Evolutionary conservation across 2,888 invertebrate genomes (phyloP).

Genomic region (Drosophila nr. perissopoda): DNA sequence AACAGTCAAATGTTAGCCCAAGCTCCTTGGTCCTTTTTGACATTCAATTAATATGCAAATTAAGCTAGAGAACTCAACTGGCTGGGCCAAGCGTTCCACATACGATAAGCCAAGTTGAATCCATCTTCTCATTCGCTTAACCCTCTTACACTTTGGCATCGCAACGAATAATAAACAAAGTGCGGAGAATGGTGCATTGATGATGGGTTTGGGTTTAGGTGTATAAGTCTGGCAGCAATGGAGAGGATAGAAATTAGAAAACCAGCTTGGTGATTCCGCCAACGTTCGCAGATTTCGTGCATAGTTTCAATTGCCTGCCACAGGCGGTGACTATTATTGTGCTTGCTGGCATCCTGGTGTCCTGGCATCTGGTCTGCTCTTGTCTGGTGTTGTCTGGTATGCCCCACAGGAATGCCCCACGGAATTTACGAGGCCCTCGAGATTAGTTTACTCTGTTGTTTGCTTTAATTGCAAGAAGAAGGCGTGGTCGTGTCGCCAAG

Average conservation of each 20-base stretch:
- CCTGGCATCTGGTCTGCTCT: slow-evolving; percentile 18
- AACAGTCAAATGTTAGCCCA: slow-evolving; percentile 33
- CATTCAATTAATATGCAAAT: slow-evolving; percentile 81
- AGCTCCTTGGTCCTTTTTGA: slow-evolving; percentile 62
- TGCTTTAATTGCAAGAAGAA: slow-evolving; percentile 72
- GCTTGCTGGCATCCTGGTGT: slow-evolving; percentile 17
- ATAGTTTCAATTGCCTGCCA: slow-evolving; percentile 70
- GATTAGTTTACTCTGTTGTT: slow-evolving; percentile 75
- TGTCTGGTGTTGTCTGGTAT: slow-evolving; percentile 7
- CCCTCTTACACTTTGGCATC: slow-evolving; percentile 48
- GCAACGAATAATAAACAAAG: slow-evolving; percentile 51
- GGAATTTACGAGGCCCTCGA: slow-evolving; percentile 78
- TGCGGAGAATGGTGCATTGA: slow-evolving; percentile 10
- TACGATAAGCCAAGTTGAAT: slow-evolving; percentile 58
- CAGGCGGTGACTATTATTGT: slow-evolving; percentile 37
- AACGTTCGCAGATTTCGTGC: slow-evolving; percentile 72
- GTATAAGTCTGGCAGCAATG: neutral
- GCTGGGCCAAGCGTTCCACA: slow-evolving; percentile 40
- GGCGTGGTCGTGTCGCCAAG: slow-evolving; percentile 74
- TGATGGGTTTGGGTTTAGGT: no score
- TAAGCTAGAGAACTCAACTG: slow-evolving; percentile 38
- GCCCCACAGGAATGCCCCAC: slow-evolving; percentile 68
- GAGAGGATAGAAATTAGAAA: slow-evolving; percentile 66
- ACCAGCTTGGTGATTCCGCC: slow-evolving; percentile 72
- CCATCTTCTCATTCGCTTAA: slow-evolving; percentile 36